Conservation (phyloP, 2,888 invertebrate genomes). For the Bellardia bayeri region DNA sequence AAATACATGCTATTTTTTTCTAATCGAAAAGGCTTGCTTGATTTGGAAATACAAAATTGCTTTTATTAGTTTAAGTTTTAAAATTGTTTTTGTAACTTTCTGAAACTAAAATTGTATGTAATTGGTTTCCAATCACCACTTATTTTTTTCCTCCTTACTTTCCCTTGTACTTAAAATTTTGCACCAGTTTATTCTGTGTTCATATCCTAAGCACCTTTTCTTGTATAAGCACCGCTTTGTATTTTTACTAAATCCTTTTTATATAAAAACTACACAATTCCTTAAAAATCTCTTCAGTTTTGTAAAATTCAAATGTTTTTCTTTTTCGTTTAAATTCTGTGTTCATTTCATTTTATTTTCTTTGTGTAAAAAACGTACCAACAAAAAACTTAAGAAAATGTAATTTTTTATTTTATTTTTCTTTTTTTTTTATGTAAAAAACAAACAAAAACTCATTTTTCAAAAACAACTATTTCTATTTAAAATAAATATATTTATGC, state of each 20-base stretch:
- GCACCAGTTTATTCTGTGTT: constrained; percentile 67
- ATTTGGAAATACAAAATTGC: too few species aligned
- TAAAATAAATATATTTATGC: constrained; percentile 60
- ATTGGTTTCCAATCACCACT: neutral
- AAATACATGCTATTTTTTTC: too few species aligned
- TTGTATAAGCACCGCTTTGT: constrained; percentile 67
- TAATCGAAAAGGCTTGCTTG: too few species aligned
- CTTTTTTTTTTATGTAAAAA: constrained; percentile 70
- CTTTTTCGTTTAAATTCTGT: constrained; percentile 22
- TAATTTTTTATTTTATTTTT: constrained; percentile 66
- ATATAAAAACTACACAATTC: constrained; percentile 37
- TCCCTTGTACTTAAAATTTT: constrained; percentile 53
- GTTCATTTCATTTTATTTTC: constrained; percentile 28
- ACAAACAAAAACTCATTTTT: constrained; percentile 63
- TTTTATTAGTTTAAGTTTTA: neutral
- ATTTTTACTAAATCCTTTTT: constrained; percentile 58
- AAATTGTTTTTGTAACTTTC: neutral
- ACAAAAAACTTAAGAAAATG: constrained; percentile 46
- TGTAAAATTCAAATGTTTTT: constrained; percentile 15
- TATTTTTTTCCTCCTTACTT: neutral
- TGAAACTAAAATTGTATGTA: neutral
- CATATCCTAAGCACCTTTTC: constrained; percentile 67
- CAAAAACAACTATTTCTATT: constrained; percentile 69
- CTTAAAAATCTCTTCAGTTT: constrained; percentile 20
- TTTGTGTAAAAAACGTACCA: constrained; percentile 29